A percentile compares a stretch with the other conserved stretches of the same genome.
phyloP scores from a whole-genome alignment of 1,140 invertebrate species.

The Leptinotarsa texana region DNA sequence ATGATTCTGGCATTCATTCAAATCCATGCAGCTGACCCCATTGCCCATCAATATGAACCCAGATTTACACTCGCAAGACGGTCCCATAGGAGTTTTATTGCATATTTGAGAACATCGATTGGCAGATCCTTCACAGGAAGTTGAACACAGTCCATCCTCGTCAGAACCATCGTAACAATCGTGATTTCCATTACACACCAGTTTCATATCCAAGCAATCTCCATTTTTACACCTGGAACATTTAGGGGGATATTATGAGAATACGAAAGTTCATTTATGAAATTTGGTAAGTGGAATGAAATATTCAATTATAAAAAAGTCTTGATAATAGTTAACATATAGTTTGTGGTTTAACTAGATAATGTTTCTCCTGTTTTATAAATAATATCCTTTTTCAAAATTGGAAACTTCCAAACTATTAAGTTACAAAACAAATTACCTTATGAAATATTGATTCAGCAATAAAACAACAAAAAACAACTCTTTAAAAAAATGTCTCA shows the following conservation, averaged over 20 bases:
- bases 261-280: too few relatives aligned
- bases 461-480: too few relatives aligned
- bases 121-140: slow-evolving; percentile 61
- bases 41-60: slow-evolving; percentile 64
- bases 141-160: slow-evolving; percentile 50
- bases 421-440: too few relatives aligned
- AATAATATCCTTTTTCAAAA: too few relatives aligned
- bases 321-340: too few relatives aligned
- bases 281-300: too few relatives aligned
- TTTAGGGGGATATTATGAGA: background rate
- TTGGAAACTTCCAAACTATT: too few relatives aligned
- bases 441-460: too few relatives aligned
- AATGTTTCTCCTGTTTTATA: too few relatives aligned
- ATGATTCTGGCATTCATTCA: slow-evolving; percentile 69
- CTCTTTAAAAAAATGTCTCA: too few relatives aligned
- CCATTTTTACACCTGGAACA: slow-evolving; percentile 64
- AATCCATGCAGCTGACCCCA: slow-evolving; percentile 63
- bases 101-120: slow-evolving; percentile 67
- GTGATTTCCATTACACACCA: slow-evolving; percentile 68
- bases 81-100: slow-evolving; percentile 68
- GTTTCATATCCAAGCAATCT: slow-evolving; percentile 64
- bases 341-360: too few relatives aligned
- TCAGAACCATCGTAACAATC: slow-evolving; percentile 68
- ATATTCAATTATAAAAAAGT: background rate
- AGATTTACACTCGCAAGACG: slow-evolving; percentile 68